Evolutionary conservation across 2,797 vertebrate species (phyloP).

Genomic region (Xiphophorus birchmanni): DNA sequence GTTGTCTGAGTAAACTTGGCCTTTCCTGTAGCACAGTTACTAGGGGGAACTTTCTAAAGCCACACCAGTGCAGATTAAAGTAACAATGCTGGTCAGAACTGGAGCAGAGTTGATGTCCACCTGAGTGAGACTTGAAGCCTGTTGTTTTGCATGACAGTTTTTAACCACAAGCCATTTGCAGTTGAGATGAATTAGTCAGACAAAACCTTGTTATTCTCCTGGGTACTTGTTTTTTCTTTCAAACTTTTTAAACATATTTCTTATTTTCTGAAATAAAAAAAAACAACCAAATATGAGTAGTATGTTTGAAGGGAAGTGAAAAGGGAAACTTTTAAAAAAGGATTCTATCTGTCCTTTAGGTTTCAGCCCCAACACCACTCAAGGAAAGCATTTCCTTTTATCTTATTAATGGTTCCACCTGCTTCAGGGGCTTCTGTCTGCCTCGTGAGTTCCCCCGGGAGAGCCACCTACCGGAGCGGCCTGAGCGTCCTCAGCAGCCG

Average conservation of each 20-base stretch:
- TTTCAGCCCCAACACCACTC: background rate
- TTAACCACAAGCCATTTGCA: background rate
- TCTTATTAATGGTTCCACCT: background rate
- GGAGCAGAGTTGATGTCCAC: background rate
- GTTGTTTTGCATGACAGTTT: background rate
- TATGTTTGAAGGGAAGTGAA: background rate
- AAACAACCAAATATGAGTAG: background rate
- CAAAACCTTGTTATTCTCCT: background rate
- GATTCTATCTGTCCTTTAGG: background rate
- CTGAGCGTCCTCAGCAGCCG: slow-evolving; percentile 92
- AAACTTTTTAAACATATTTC: background rate
- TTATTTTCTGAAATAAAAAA: background rate
- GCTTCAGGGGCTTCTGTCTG: background rate
- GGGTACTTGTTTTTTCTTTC: background rate
- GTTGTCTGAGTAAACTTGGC: background rate
- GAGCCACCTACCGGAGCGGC: slow-evolving; percentile 85
- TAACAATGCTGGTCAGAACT: background rate
- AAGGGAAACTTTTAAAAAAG: background rate
- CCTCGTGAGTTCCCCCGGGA: background rate
- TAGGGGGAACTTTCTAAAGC: background rate
- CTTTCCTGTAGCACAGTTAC: background rate
- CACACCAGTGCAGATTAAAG: background rate
- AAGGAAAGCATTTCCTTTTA: background rate
- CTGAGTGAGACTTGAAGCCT: background rate
- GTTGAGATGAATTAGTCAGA: background rate